Percentiles rank a stretch among this genome's conserved stretches.
These are phyloP conservation scores for Mugil cephalus DNA, from an alignment of 2,113 vertebrate species.

Conservation along the genomic window DNA sequence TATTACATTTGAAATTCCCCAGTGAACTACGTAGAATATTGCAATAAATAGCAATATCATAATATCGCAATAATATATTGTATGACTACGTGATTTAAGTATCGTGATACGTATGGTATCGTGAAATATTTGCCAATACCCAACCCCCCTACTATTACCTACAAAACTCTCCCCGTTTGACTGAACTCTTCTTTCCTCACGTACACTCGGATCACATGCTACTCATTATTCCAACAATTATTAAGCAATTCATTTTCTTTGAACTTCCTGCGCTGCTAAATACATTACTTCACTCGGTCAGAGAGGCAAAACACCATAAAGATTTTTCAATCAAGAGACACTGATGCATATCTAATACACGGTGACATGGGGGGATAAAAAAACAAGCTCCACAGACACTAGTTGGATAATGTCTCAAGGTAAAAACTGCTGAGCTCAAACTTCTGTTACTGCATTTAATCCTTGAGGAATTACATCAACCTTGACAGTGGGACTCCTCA, in stretches of 20 bases:
- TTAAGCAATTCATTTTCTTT: slow-evolving; percentile 3
- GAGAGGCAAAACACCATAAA: not conserved
- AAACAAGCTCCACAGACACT: not conserved
- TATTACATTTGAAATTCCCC: too few relatives aligned
- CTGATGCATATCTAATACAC: slow-evolving; percentile 4
- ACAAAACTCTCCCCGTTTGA: not conserved
- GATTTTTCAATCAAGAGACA: not conserved
- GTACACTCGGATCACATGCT: not conserved
- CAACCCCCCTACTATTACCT: too few relatives aligned
- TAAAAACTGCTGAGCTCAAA: slow-evolving; percentile 16
- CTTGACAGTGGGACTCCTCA: slow-evolving; percentile 37
- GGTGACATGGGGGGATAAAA: not conserved
- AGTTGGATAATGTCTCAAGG: slow-evolving; percentile 12
- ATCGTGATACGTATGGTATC: too few relatives aligned
- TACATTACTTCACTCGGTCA: not conserved
- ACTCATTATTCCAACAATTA: slow-evolving; percentile 1
- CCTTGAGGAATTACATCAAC: slow-evolving; percentile 45
- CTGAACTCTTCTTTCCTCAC: not conserved
- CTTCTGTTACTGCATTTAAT: slow-evolving; percentile 40
- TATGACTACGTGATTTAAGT: too few relatives aligned
- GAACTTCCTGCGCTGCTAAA: not conserved
- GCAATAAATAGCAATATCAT: too few relatives aligned
- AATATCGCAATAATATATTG: too few relatives aligned
- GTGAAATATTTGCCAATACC: too few relatives aligned
- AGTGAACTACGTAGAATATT: too few relatives aligned